Evolutionary conservation across 2,797 vertebrate genomes (phyloP), one percentile per base, ranked within the genome.

Genomic region (Alcedo quadribrachys): DNA sequence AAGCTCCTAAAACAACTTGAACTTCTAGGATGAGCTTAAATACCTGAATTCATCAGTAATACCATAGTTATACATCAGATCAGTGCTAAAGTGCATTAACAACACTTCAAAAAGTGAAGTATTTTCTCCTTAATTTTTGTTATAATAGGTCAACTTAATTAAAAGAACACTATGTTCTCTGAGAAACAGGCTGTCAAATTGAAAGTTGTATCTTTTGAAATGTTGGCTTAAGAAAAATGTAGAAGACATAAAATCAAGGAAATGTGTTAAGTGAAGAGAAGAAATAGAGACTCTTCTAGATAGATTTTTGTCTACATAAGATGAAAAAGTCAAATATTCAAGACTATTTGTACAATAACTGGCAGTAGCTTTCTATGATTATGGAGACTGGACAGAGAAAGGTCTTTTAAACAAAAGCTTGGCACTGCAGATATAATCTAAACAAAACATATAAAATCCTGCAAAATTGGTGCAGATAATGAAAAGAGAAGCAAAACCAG

Each of bases 1-100:
- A 94, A 95, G 82, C 82, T 78, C 17, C 40, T 83, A 81, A 91
- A 71, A 69, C 30, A 60, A 83, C 43, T 32, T 42, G 61, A 76
- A 62, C 6, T 11, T 17, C 68, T 89, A 66, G 8, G 12, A 6
- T 75, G 51, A 5, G 14, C 12, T 92, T 81, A 91, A 94, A 86
- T 60, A 76, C 40, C 50, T 81, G 55, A 86, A 88, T 91, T 90
- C 14, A 60, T 63, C 55, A 67, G 30, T 75, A 92, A 57, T 79
- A 53, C 30, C 42, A 86, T 67, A 58, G 37, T 58, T 69, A 91
- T 93, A 83, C 71, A 62, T 12, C 32, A 89, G 17, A 15, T 89
- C 32, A 48, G 15, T 53, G 17, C 21, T 83, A 42, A 74, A 80
- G 10, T 85, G 9, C 22, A 33, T 90, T 57, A 81, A 54, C 81